Conservation (phyloP, 2,888 invertebrate species). For the Drosophila lacicola region DNA sequence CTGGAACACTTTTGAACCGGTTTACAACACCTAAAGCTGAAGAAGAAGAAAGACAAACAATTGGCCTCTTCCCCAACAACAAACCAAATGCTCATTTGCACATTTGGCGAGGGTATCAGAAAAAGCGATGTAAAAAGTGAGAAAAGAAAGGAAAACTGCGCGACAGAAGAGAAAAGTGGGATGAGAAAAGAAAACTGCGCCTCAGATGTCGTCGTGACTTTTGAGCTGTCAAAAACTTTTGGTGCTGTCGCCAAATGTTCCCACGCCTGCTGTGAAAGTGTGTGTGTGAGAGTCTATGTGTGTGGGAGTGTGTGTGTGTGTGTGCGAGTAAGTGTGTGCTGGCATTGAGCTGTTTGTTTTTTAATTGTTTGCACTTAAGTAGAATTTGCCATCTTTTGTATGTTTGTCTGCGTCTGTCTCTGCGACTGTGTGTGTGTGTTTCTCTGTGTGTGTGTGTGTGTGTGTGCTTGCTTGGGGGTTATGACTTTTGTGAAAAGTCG, state of each 20-base stretch:
- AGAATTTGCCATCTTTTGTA: conserved; percentile 58
- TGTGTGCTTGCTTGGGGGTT: conserved; percentile 46
- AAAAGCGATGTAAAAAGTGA: conserved; percentile 29
- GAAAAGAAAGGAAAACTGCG: conserved; percentile 6
- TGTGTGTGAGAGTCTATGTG: conserved; percentile 7
- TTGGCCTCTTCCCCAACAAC: background rate
- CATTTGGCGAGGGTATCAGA: conserved; percentile 29
- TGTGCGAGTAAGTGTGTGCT: conserved; percentile 18
- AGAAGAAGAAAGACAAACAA: background rate
- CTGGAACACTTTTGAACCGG: background rate
- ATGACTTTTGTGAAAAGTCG: conserved; percentile 74
- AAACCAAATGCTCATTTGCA: conserved; percentile 16
- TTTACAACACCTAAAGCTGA: background rate
- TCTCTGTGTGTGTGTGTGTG: conserved; percentile 33
- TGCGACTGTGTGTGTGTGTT: conserved; percentile 21
- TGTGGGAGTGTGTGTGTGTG: conserved; percentile 8
- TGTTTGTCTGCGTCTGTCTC: conserved; percentile 41
- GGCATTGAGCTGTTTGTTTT: conserved; percentile 77
- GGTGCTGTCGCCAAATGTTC: conserved; percentile 57
- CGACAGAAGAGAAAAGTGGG: background rate
- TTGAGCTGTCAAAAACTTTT: conserved; percentile 72
- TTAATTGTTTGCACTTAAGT: conserved; percentile 80
- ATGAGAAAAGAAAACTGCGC: conserved; percentile 46
- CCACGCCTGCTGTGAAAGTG: conserved; percentile 35
- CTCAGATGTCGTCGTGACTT: conserved; percentile 73